Base-by-base conservation (phyloP, 2,113 vertebrate species). In the Myiagra hebetior region DNA sequence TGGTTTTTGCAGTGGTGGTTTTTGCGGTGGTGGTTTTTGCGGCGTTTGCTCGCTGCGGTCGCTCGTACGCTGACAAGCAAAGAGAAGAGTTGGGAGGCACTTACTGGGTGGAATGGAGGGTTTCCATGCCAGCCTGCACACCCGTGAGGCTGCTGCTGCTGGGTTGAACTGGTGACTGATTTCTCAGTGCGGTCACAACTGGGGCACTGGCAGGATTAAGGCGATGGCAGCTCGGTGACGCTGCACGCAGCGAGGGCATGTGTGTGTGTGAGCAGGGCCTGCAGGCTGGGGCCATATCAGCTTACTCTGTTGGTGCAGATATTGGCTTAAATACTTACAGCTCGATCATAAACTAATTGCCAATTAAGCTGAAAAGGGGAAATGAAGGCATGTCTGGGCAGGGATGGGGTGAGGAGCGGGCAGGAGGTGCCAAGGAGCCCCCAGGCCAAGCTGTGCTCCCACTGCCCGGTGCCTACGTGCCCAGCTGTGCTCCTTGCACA, bases 281-380 rank as follows among this genome's bases (percentile, higher is more conserved):
- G 37, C 79, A 39, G 59, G 13, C 67, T 35, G 70, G 1, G 75
- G n/a, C 79, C 39, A 35, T 18, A 33, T 59, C 87, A 91, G 93
- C 94, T 95, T 72, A 91, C 76, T 56, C 93, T 70, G 31, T 7
- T 84, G 75, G 52, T 37, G 64, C 78, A 70, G 79, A 84, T 90
- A 95, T 93, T 92, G 76, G 96, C 94, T 97, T 96, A 96, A 88
- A 87, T 91, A 37, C 91, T 96, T 93, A 90, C 73, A 70, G 85
- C 85, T 94, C 90, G 3, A 15, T 52, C 76, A 49, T 65, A 76
- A 96, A 84, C 49, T 96, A 92, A 96, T 82, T 62, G 90, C 89
- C 89, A 95, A 93, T 93, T 97, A 97, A 31, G 55, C 81, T 31
- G 75, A 27, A 93, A 91, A 52, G 68, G 73, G 39, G 85, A 75